Evolutionary conservation across 2,888 invertebrate genomes (phyloP).

Genomic region (Xylocampa areola): DNA sequence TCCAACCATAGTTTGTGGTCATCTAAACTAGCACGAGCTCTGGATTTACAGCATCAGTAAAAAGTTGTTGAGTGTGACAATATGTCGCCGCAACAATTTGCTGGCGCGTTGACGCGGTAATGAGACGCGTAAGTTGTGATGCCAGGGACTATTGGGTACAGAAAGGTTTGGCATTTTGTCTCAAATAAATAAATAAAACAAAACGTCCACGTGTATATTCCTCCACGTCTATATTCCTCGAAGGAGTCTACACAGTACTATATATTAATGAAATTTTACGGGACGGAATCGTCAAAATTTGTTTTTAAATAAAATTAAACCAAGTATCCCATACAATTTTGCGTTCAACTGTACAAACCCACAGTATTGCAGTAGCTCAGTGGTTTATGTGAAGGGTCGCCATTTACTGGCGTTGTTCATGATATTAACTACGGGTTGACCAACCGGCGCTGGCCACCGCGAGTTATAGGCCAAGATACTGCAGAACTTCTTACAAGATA

Average conservation of each 20-base stretch:
- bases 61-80: conserved; percentile 69
- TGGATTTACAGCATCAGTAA: conserved; percentile 65
- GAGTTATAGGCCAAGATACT: conserved; percentile 47
- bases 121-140: conserved; percentile 50
- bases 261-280: too few relatives aligned
- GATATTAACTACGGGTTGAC: conserved; percentile 58
- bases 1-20: conserved; percentile 13
- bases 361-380: conserved; percentile 46
- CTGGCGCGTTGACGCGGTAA: conserved; percentile 59
- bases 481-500: conserved; percentile 48
- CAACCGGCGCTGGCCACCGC: conserved; percentile 38
- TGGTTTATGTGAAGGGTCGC: conserved; percentile 58
- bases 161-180: conserved; percentile 31
- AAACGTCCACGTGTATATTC: neutral
- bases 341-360: conserved; percentile 35
- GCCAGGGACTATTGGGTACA: conserved; percentile 43
- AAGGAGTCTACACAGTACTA: too few relatives aligned
- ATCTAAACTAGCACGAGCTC: conserved; percentile 28
- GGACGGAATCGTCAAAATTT: neutral
- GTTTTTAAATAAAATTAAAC: neutral
- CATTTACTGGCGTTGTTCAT: conserved; percentile 56
- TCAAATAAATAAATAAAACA: neutral
- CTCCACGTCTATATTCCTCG: too few relatives aligned
- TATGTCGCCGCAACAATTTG: conserved; percentile 63
- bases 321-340: conserved; percentile 13